Percentiles rank a stretch among this genome's conserved stretches.
Conservation (phyloP, 2,113 vertebrate species). For the Sitta europaea region DNA sequence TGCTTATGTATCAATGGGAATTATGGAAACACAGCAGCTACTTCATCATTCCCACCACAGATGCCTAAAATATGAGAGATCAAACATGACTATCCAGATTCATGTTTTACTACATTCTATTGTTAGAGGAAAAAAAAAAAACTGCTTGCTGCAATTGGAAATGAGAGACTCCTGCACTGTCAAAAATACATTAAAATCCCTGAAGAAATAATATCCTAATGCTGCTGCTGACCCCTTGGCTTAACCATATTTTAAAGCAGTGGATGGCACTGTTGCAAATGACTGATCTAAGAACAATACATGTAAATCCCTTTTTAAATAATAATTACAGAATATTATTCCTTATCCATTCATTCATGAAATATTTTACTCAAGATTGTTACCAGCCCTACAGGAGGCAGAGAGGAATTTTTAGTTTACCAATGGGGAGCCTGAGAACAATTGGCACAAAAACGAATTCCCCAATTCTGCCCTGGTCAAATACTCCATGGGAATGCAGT, state of each 20-base stretch:
- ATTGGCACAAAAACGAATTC: background rate
- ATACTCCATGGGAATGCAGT: background rate
- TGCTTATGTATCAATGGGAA: background rate
- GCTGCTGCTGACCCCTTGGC: background rate
- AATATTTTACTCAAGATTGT: background rate
- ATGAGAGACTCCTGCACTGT: background rate
- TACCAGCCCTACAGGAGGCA: background rate
- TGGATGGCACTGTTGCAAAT: background rate
- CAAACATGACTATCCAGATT: background rate
- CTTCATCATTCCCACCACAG: background rate
- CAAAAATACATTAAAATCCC: background rate
- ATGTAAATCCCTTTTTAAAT: background rate
- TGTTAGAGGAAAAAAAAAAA: background rate
- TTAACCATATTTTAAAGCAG: background rate
- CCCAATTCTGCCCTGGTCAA: background rate
- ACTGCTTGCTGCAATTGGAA: background rate
- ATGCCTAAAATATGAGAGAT: background rate
- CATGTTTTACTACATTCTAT: background rate
- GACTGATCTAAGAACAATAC: background rate
- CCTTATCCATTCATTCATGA: background rate
- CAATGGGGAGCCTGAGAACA: background rate
- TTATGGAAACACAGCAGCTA: background rate
- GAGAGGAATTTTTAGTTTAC: background rate
- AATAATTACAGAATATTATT: background rate
- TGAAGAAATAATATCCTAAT: background rate